Evolutionary conservation across 1,140 invertebrate genomes (phyloP), one percentile per base, ranked within the genome.

Genomic region (Atta texana): DNA sequence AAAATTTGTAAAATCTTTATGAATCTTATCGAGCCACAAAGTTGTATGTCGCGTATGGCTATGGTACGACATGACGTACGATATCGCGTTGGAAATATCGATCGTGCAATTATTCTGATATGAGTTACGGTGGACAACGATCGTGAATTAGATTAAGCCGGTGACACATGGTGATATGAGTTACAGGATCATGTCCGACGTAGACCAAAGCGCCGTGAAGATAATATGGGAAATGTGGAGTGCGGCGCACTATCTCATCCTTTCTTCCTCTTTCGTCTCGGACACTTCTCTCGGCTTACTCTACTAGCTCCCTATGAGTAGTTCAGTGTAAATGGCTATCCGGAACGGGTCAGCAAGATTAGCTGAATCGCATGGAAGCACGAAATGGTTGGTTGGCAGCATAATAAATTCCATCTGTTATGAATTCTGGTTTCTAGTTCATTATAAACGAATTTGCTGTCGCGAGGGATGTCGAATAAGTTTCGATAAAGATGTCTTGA

Each of bases 111-210:
- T 94, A 94, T 94, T 94, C 93, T 92, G 89, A 89, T 91, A 74
- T 94, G 93, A 94, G 92, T 92, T 94, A 94, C 92, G 93, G 88
- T 86, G 87, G 89, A 91, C 92, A 91, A 93, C 92, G 93, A 93
- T 93, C 92, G 91, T 94, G 93, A 93, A 93, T 94, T 93, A 94
- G 93, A 94, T 94, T 93, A 93, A 93, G 91, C 93, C 86, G 85
- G 91, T 94, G 93, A 94, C 92, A 93, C 92, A 93, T 90, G 93
- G 90, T 92, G 93, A 94, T 93, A 94, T 93, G 93, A 94, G 92
- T 94, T 93, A 94, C 89, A 90, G 81, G 86, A 87, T 90, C 89
- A 85, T 49, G 87, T 88, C 77, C 77, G 80, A 90, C 78, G 87
- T 90, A 76, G 84, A 91, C 87, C 82, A 61, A 85, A 88, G 28